Conservation (phyloP, 2,113 vertebrate genomes). For the Salvator merianae region DNA sequence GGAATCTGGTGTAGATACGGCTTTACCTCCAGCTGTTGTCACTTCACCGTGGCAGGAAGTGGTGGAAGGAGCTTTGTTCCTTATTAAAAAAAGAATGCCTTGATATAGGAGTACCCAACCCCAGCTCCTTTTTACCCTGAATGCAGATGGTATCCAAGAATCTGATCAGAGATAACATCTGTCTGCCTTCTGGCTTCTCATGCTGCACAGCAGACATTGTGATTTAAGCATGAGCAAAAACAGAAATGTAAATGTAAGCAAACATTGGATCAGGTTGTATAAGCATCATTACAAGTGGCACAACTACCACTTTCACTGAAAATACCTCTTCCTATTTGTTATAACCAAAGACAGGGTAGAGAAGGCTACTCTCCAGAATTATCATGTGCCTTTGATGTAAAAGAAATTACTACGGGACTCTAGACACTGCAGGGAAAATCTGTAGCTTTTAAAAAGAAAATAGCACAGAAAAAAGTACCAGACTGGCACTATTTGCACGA, state of each 20-base stretch:
- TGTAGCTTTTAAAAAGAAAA: too few relatives aligned
- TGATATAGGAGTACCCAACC: not conserved
- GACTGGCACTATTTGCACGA: too few relatives aligned
- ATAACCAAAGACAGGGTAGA: not conserved
- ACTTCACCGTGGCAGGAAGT: not conserved
- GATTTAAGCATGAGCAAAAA: not conserved
- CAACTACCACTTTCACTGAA: not conserved
- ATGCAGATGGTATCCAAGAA: not conserved
- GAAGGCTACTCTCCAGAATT: not conserved
- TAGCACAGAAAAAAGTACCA: too few relatives aligned
- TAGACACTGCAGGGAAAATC: too few relatives aligned
- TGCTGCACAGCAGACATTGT: not conserved
- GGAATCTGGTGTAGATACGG: not conserved
- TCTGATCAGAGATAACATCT: not conserved
- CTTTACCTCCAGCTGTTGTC: not conserved
- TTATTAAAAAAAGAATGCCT: conserved; percentile 7
- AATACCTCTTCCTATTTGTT: not conserved
- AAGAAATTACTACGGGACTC: not conserved
- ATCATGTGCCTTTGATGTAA: not conserved
- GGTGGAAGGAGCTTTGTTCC: not conserved
- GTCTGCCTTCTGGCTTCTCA: conserved; percentile 1
- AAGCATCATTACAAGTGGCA: not conserved
- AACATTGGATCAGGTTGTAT: not conserved
- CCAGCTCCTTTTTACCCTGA: not conserved
- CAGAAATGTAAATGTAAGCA: not conserved